Evolutionary conservation across 2,888 invertebrate species (phyloP).

Genomic region (Patella depressa): DNA sequence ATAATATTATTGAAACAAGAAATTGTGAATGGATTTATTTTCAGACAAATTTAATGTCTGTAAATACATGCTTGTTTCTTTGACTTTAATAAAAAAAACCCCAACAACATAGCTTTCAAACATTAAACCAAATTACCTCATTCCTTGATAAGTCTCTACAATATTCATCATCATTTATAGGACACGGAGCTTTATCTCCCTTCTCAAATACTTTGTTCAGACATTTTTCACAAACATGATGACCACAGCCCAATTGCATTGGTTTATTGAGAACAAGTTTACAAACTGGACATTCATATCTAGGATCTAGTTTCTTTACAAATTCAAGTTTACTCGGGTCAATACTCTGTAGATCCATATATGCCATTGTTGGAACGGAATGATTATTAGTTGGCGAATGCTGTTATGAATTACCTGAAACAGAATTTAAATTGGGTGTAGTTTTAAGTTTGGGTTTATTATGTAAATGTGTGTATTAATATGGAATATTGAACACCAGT

Average conservation of each 20-base stretch:
- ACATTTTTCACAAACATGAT: slow-evolving; percentile 40
- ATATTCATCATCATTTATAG: slow-evolving; percentile 40
- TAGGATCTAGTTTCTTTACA: not conserved
- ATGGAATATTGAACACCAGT: too few species aligned
- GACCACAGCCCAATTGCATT: not conserved
- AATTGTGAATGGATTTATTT: too few species aligned
- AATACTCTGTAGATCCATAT: not conserved
- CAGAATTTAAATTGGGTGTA: too few species aligned
- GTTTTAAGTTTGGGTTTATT: too few species aligned
- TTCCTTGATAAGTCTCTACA: not conserved
- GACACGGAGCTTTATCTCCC: slow-evolving; percentile 41
- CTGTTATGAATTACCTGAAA: too few species aligned
- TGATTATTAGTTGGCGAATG: too few species aligned
- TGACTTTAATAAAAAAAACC: too few species aligned
- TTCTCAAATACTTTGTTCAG: slow-evolving; percentile 31
- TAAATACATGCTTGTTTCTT: too few species aligned
- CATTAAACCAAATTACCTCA: not conserved
- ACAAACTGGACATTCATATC: not conserved
- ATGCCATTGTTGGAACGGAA: too few species aligned
- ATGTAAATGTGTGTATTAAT: too few species aligned
- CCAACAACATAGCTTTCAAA: not conserved
- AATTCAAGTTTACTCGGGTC: not conserved
- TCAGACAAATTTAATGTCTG: too few species aligned
- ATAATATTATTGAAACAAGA: too few species aligned
- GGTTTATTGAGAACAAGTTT: not conserved